Conservation (phyloP, 2,113 vertebrate genomes). For the Mustelus asterias region DNA sequence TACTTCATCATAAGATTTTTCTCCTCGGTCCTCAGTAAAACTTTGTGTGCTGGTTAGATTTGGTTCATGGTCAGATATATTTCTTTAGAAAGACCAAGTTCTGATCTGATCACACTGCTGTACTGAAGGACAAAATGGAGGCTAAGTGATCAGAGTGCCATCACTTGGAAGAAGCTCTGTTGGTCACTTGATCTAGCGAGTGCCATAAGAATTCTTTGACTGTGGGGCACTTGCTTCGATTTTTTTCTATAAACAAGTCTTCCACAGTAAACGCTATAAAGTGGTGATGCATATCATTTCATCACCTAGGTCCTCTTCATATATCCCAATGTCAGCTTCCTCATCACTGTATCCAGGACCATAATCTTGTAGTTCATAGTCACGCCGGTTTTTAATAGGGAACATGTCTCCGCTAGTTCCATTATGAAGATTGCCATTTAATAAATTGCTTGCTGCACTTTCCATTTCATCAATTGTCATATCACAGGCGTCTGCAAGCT, state of each 20-base stretch:
- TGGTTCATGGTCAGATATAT: neutral
- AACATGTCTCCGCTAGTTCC: conserved; percentile 70
- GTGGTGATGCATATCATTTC: conserved; percentile 99
- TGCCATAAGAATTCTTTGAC: conserved; percentile 71
- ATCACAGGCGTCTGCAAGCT: conserved; percentile 95
- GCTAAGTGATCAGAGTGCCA: neutral
- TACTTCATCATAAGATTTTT: neutral
- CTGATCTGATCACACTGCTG: neutral
- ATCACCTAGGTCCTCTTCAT: conserved; percentile 94
- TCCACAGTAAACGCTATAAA: conserved; percentile 75
- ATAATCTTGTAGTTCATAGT: conserved; percentile 84
- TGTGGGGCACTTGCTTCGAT: conserved; percentile 85
- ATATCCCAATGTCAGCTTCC: conserved; percentile 73
- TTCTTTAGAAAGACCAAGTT: neutral
- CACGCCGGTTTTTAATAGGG: conserved; percentile 64
- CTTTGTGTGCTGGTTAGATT: neutral
- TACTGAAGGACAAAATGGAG: neutral
- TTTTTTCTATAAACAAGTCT: conserved; percentile 65
- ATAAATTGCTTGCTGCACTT: conserved; percentile 89
- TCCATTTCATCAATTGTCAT: conserved; percentile 99
- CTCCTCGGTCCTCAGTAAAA: neutral
- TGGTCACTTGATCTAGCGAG: conserved; percentile 57
- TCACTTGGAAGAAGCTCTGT: conserved; percentile 48
- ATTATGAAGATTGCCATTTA: conserved; percentile 72
- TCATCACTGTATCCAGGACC: conserved; percentile 88